Base-by-base conservation (phyloP, 1,140 invertebrate genomes). In the Physella acuta region DNA sequence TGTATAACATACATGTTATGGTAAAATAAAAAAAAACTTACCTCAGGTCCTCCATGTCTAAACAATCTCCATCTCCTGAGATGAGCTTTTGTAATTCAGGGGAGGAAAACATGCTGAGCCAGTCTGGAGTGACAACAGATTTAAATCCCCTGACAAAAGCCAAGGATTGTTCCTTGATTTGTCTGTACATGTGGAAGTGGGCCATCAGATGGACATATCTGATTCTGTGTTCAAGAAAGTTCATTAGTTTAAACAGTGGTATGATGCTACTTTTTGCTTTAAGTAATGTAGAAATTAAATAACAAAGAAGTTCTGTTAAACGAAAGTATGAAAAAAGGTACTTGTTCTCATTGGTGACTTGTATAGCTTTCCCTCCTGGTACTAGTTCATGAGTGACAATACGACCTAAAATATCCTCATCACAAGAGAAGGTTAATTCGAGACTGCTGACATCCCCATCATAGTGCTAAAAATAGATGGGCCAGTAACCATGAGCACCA, bases 121-220 rank as follows among this genome's bases (percentile, higher is more conserved):
- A 99, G 72, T 98, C 95, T 0, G 91, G 90, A 85, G 95, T 95
- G 49, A 99, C 93, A 63, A 99, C 93, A 8, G 94, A 93, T 71
- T 94, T 89, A 82, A 99, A 99, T 2, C 98, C 98, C 78, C 92
- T 91, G 37, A 97, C 95, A 80, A 99, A 99, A 8, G 96, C 94
- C 52, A 92, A 89, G 0, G 95, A 96, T 87, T 99, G 98, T 64
- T 98, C 93, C 78, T 79, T 80, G 31, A 85, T 85, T 88, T 99
- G 97, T 5, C 92, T 91, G 80, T 98, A 93, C 92, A 99, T 97
- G 72, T 95, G 91, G 84, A 98, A 99, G 84, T 97, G 94, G 2
- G 98, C 97, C 94, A 99, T 98, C 74, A 95, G 87, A 85, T 99
- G 97, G 56, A 99, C 96, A 83, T 99, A 99, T 79, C 93, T 93